A percentile compares a stretch with the other conserved stretches of the same genome.
Conservation (phyloP, 30 jellyfish, hydroid and myxozoan genomes). For the Aurelia sp. region DNA sequence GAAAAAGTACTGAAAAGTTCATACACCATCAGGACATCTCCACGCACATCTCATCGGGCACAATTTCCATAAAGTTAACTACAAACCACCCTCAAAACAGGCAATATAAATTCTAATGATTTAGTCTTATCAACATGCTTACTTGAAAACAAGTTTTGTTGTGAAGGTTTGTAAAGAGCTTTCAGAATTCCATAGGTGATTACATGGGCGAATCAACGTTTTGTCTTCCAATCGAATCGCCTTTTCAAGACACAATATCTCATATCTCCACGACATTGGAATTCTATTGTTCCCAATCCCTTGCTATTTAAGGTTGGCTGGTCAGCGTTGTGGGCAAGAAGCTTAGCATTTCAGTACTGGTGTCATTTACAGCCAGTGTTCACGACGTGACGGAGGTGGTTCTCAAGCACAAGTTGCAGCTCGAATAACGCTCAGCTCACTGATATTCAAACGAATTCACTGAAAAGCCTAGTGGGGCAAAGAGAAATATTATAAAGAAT, state of each 20-base stretch:
- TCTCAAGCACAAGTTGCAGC: not conserved
- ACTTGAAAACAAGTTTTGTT: not conserved
- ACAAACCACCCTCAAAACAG: no score
- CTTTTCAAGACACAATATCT: constrained; percentile 33
- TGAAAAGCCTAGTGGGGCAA: no score
- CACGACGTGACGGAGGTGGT: not conserved
- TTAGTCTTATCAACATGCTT: not conserved
- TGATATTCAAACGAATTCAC: no score
- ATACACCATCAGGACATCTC: no score
- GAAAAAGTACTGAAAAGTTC: no score
- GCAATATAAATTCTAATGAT: not conserved
- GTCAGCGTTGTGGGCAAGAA: constrained; percentile 1
- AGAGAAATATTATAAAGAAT: no score
- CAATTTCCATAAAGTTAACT: no score
- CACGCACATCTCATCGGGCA: no score
- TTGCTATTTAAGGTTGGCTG: constrained; percentile 17
- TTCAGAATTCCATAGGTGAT: constrained; percentile 6
- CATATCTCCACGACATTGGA: constrained; percentile 31
- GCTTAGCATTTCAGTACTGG: not conserved
- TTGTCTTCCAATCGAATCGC: not conserved
- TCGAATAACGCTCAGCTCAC: not conserved
- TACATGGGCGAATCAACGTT: constrained; percentile 1
- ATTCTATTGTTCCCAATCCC: constrained; percentile 22
- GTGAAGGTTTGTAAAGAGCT: not conserved
- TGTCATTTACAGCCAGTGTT: not conserved